Evolutionary conservation across 1,140 invertebrate species (phyloP), one percentile per base, ranked within the genome.

Genomic region (Calliopsis andreniformis): DNA sequence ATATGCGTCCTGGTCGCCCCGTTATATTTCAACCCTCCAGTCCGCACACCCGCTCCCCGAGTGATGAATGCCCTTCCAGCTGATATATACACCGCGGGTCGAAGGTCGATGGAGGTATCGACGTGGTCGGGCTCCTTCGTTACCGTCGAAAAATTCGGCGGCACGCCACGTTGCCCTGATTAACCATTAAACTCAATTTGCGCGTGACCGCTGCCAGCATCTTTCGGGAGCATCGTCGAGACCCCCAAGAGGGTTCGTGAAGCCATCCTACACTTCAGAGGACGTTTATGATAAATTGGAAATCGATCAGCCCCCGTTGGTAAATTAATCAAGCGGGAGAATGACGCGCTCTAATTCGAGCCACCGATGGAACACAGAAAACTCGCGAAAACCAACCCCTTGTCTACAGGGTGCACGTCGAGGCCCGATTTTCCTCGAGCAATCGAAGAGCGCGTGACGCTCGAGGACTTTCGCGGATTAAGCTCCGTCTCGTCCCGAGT

Each of bases 161-260:
- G 49, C 39, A 49, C 49, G 83, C 79, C 83, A 76, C 70, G 66
- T 32, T 67, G 66, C 23, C 58, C 49, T 66, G 85, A 87, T 86
- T 86, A 86, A 81, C 80, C 55, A 83, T 88, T 85, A 84, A 84
- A 85, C 70, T 87, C 76, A 81, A 76, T 83, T 73, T 56, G 55
- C 61, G 63, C 68, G 53, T 63, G 42, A 47, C 58, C 25, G 30
- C 47, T 45, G 35, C 47, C 53, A 49, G 71, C 78, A 70, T 66
- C 80, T 81, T 81, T 82, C 53, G 53, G 42, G 63, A 45, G 64
- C 75, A 42, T 75, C 61, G 67, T 61, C 64, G 32, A 30, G 45
- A 35, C 45, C 63, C 42, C 62, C 43, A 28, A 16, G 39, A 53
- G 77, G 51, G 25, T 61, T 59, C 64, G 23, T 32, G 53, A 64